Percentiles rank a stretch among this genome's conserved stretches.
Evolutionary conservation across 2,888 invertebrate species (phyloP).

Genomic region (Alsophila aescularia): DNA sequence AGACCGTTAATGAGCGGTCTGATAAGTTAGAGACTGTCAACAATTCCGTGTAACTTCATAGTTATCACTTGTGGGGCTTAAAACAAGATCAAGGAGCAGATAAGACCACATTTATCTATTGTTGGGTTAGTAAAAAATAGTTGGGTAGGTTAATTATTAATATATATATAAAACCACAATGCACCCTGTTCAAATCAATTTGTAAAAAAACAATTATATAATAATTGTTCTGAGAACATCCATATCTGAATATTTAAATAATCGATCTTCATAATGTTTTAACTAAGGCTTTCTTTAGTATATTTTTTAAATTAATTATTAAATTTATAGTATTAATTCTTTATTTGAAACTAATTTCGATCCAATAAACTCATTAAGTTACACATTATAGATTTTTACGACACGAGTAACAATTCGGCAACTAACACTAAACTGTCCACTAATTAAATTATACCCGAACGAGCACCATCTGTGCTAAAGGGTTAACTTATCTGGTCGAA

Average conservation of each 20-base stretch:
- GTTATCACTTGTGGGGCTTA: constrained; percentile 35
- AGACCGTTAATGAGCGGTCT: constrained; percentile 58
- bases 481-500: constrained; percentile 57
- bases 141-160: not conserved
- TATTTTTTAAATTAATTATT: too few relatives aligned
- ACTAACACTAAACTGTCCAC: constrained; percentile 30
- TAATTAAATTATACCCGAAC: constrained; percentile 39
- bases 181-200: too few relatives aligned
- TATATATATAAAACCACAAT: too few relatives aligned
- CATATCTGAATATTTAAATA: too few relatives aligned
- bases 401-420: constrained; percentile 28
- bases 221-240: too few relatives aligned
- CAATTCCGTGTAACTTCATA: constrained; percentile 43
- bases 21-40: constrained; percentile 51
- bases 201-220: too few relatives aligned
- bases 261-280: too few relatives aligned
- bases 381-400: constrained; percentile 21
- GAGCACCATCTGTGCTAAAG: constrained; percentile 65
- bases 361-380: not conserved
- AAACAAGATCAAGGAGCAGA: constrained; percentile 19
- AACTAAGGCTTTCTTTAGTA: too few relatives aligned
- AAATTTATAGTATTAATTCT: not conserved
- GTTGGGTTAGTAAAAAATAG: not conserved
- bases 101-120: constrained; percentile 19
- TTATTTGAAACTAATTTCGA: not conserved